phyloP scores from a whole-genome alignment of 2,888 invertebrate genomes.

The Chironomus tentans region DNA sequence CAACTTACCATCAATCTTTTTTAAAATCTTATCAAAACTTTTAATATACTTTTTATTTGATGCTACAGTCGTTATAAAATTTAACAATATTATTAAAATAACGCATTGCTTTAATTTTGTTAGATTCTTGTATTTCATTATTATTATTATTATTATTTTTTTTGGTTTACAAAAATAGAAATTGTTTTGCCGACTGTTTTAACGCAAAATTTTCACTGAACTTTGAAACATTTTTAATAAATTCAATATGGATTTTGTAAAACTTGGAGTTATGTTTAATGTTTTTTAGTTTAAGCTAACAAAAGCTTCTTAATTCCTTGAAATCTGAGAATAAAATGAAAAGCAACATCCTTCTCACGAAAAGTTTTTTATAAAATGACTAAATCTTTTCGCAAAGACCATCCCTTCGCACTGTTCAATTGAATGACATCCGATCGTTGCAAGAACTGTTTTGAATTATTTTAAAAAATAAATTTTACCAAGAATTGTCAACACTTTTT shows the following conservation, averaged over 20 bases:
- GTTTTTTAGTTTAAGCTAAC: no score
- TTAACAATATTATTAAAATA: background rate
- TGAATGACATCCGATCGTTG: no score
- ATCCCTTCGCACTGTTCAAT: no score
- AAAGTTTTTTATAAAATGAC: background rate
- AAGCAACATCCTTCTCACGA: background rate
- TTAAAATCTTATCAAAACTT: background rate
- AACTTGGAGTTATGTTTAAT: background rate
- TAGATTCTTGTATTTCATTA: background rate
- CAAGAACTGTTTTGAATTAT: no score
- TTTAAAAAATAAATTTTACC: no score
- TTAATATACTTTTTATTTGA: background rate
- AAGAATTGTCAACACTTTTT: no score
- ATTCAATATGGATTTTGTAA: background rate
- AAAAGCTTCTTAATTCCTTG: background rate
- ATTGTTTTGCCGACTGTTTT: background rate
- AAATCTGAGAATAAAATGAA: background rate
- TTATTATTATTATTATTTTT: background rate
- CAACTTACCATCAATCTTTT: background rate
- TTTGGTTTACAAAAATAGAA: background rate
- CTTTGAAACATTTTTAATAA: background rate
- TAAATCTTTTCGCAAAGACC: no score
- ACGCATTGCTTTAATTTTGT: background rate
- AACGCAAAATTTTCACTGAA: background rate
- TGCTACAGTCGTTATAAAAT: background rate